Evolutionary conservation across 2,113 vertebrate genomes (phyloP), one percentile per base, ranked within the genome.

Genomic region (Piprites chloris): DNA sequence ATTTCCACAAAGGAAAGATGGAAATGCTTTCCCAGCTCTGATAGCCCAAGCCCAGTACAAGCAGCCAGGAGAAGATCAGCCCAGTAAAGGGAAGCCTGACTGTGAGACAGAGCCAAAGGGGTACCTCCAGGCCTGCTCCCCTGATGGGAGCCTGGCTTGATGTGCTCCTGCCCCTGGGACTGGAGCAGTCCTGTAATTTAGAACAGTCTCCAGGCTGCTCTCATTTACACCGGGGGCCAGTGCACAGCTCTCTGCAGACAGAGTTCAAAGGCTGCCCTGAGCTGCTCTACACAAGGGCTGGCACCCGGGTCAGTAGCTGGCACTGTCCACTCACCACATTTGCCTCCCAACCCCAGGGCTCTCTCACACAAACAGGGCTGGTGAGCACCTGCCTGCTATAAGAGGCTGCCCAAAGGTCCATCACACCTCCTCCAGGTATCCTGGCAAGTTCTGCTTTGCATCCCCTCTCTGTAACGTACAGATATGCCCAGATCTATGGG

Each of bases 151-250:
- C 69, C 75, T 4, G 39, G 85, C 85, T 89, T 94, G 93, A 96
- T 93, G 95, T 92, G 52, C 63, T 87, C 55, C 88, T 97, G 91
- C 87, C 90, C 73, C 85, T 93, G 92, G 79, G 87, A 95, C 93
- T 66, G 18, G 21, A 81, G 84, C 68, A 47, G 9, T 22, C 52
- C 11, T n/a, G 46, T 94, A 92, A 95, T 92, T 94, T 14, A 19
- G 27, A 95, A 91, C 87, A 92, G 75, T 33, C 92, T 83, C 75
- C 90, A 93, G 82, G 89, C 91, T 95, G 85, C 91, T 83, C 89
- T 95, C 88, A 93, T 96, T 94, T 93, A 81, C 0, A 5, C 6
- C 46, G 71, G 78, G 74, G 92, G 95, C 87, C 82, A n/a, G 84
- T 2, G 59, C 75, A 65, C 59, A 80, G 81, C 84, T 87, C 12